Evolutionary conservation across 2,797 vertebrate species (phyloP).

Genomic region (Gymnocypris eckloni): DNA sequence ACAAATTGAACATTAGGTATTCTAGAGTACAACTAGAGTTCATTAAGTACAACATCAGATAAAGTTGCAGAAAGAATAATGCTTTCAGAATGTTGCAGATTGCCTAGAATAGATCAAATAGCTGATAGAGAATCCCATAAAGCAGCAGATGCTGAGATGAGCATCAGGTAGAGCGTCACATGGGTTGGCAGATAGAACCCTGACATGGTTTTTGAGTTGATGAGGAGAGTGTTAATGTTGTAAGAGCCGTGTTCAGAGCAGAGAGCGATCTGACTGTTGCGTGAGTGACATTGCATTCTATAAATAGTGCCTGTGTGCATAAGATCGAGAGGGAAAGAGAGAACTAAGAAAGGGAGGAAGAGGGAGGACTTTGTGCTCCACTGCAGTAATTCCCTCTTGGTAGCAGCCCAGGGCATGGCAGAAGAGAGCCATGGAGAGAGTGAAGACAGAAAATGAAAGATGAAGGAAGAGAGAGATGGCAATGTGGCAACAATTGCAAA

Average conservation of each 20-base stretch:
- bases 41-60: background rate
- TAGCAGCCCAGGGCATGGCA: slow-evolving; percentile 51
- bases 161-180: slow-evolving; percentile 35
- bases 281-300: slow-evolving; percentile 82
- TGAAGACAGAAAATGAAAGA: slow-evolving; percentile 34
- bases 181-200: background rate
- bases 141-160: slow-evolving; percentile 27
- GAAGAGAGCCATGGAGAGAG: slow-evolving; percentile 43
- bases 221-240: slow-evolving; percentile 78
- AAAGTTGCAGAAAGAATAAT: background rate
- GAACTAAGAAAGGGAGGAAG: slow-evolving; percentile 51
- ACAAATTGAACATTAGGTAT: background rate
- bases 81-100: slow-evolving; percentile 22
- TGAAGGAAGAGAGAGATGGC: slow-evolving; percentile 16
- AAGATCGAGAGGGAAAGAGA: slow-evolving; percentile 50
- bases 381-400: slow-evolving; percentile 61
- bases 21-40: no score
- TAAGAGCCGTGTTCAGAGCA: slow-evolving; percentile 76
- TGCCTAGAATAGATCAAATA: background rate
- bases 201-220: slow-evolving; percentile 37
- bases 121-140: slow-evolving; percentile 27
- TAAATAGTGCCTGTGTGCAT: slow-evolving; percentile 76
- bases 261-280: slow-evolving; percentile 78
- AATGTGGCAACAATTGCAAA: slow-evolving; percentile 13
- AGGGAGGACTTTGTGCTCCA: slow-evolving; percentile 51